phyloP scores from a whole-genome alignment of 2,888 invertebrate species.

The Panopea generosa region DNA sequence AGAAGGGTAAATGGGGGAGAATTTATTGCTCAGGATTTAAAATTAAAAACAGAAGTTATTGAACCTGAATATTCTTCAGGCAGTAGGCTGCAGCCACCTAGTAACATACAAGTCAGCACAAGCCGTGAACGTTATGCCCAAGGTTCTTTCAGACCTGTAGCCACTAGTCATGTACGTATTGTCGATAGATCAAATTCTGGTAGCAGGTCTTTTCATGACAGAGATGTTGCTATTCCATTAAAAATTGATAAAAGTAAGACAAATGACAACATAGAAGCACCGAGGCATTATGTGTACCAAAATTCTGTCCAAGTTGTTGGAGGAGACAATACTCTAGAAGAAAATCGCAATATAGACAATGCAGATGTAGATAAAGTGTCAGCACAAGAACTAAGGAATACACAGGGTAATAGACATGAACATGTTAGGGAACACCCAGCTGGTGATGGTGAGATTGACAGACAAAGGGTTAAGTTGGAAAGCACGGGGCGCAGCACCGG shows the following conservation, averaged over 20 bases:
- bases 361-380: background rate
- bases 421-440: background rate
- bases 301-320: conserved; percentile 38
- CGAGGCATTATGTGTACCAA: conserved; percentile 28
- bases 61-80: conserved; percentile 6
- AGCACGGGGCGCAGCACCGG: background rate
- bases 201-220: no score
- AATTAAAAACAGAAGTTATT: background rate
- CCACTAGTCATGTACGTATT: conserved; percentile 18
- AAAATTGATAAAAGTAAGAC: background rate
- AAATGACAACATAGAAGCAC: background rate
- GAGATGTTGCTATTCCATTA: background rate
- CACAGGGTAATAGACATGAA: background rate
- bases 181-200: conserved; percentile 9
- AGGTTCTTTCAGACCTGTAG: conserved; percentile 6
- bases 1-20: no score
- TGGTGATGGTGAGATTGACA: background rate
- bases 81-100: background rate
- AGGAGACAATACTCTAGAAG: conserved; percentile 17
- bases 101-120: conserved; percentile 34
- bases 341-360: no score
- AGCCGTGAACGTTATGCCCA: conserved; percentile 11
- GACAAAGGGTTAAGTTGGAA: background rate
- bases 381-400: background rate
- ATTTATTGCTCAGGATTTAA: no score